A percentile compares a stretch with the other conserved stretches of the same genome.
Conservation (phyloP, 2,888 invertebrate species). For the Acanthococcus lagerstroemiae region DNA sequence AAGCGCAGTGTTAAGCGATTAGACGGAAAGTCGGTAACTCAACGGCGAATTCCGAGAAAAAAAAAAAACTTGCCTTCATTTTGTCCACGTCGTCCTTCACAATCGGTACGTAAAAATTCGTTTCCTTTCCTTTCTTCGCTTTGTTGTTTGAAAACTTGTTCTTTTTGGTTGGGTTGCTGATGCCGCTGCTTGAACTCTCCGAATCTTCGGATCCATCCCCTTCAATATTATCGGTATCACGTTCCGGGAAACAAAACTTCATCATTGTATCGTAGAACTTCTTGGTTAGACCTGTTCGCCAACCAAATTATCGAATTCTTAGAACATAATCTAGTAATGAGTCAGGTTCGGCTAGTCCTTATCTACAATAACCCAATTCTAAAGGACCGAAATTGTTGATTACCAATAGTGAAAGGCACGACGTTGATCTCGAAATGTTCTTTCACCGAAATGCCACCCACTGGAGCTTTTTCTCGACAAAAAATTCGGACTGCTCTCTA, state of each 20-base stretch:
- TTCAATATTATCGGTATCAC: slow-evolving; percentile 76
- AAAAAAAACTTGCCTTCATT: slow-evolving; percentile 76
- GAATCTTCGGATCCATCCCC: slow-evolving; percentile 53
- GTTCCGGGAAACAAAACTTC: slow-evolving; percentile 93
- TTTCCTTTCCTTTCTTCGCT: slow-evolving; percentile 58
- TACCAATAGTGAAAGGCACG: slow-evolving; percentile 81
- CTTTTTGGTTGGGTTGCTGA: not conserved
- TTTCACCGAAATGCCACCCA: slow-evolving; percentile 97
- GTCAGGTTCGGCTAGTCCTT: no score
- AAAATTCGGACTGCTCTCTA: slow-evolving; percentile 80
- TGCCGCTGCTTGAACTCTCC: slow-evolving; percentile 39
- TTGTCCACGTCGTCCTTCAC: slow-evolving; percentile 91
- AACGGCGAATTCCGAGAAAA: no score
- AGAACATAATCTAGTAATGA: no score
- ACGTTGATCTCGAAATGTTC: slow-evolving; percentile 99
- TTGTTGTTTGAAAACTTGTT: slow-evolving; percentile 27
- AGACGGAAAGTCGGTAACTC: not conserved
- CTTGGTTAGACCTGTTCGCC: slow-evolving; percentile 72
- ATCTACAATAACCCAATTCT: no score
- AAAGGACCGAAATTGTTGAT: slow-evolving; percentile 35
- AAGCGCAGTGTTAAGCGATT: not conserved
- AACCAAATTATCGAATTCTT: no score
- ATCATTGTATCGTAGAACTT: slow-evolving; percentile 96
- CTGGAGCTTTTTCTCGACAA: slow-evolving; percentile 90
- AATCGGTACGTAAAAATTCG: slow-evolving; percentile 81